Base-by-base conservation (phyloP, 53 echinoderm and acorn worm species). In the Apostichopus leukothele region DNA sequence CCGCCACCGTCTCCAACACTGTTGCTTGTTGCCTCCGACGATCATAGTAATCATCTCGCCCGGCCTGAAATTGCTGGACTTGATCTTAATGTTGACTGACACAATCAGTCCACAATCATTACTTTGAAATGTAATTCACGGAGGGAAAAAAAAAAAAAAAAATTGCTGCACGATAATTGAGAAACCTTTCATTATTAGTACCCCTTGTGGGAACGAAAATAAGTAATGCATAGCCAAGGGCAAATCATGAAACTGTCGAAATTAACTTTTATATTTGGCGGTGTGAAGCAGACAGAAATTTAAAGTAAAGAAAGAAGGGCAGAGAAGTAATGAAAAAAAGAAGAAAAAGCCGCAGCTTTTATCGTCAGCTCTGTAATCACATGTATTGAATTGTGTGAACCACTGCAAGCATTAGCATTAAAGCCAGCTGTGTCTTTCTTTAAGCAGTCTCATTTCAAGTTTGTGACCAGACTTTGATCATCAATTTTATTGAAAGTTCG, bases 191-290 rank as follows among this genome's bases (percentile, higher is more conserved):
- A 81, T 81, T 81, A 20, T 59, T 81, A 18, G 39, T 39, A 39
- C 39, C 20, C 20, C 60, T 22, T 54, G 53, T 3, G n/a, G 23
- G 81, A 81, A 54, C 59, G 39, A 53, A 55, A 81, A 81, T 81
- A 81, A 59, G 81, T 81, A 81, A 81, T 81, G 81, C 81, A 81
- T 81, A 81, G 81, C 81, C 81, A 81, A 54, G 55, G 81, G 81
- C 81, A 81, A 81, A 54, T 59, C 21, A 21, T 54, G 81, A 81
- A 81, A 53, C 81, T 81, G 81, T 55, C 55, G 59, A 81, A 81
- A 81, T 81, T 81, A 81, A 81, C 81, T 81, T 59, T 59, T 81
- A 81, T 81, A 54, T 54, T 81, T 54, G 55, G 81, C 55, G 5
- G 53, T 10, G 22, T 5, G 20, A 81, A 59, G 57, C 54, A 13